A percentile compares a stretch with the other conserved stretches of the same genome.
Conservation (phyloP, 2,113 vertebrate species). For the Vicugna pacos region DNA sequence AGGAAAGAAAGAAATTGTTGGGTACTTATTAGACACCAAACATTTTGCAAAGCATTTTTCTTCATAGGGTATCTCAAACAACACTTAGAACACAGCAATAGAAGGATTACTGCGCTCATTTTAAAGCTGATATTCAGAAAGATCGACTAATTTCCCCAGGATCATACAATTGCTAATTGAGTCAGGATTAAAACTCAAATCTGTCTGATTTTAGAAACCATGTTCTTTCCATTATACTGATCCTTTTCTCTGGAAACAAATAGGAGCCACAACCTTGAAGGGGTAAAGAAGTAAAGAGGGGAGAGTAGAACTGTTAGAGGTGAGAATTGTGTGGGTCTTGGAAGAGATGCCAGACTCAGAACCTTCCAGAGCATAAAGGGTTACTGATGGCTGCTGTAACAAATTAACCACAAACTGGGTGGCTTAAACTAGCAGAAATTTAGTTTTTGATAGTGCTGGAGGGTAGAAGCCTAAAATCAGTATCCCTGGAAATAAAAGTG, state of each 20-base stretch:
- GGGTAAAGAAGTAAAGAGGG: neutral
- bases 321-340: neutral
- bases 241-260: neutral
- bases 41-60: slow-evolving; percentile 8
- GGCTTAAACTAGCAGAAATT: neutral
- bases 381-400: neutral
- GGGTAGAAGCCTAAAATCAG: neutral
- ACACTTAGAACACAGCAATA: neutral
- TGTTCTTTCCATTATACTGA: neutral
- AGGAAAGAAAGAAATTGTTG: neutral
- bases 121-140: neutral
- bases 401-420: neutral
- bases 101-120: neutral
- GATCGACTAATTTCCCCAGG: neutral
- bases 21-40: neutral
- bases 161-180: neutral
- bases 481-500: neutral
- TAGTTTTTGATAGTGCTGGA: neutral
- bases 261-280: neutral
- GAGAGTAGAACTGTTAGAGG: neutral
- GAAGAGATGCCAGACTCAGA: neutral
- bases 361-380: neutral
- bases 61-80: neutral
- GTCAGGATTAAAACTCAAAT: neutral
- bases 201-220: neutral